Evolutionary conservation across 2,888 invertebrate genomes (phyloP).

Genomic region (Octonoba sinensis): DNA sequence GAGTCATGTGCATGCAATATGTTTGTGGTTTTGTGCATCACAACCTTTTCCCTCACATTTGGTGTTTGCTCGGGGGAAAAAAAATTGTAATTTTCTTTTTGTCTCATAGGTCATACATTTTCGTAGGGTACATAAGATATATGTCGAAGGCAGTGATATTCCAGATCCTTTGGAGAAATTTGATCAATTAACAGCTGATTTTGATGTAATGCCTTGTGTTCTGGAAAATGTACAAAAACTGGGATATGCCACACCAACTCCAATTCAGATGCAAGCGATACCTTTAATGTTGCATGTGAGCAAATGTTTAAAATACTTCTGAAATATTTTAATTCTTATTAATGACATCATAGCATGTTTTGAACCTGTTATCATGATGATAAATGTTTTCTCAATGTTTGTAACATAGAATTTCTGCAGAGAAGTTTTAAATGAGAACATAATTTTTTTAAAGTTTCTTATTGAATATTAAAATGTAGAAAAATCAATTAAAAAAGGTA

Average conservation of each 20-base stretch:
- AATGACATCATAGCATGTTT: background rate
- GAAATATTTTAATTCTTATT: background rate
- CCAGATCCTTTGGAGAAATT: constrained; percentile 78
- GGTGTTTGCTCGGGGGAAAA: background rate
- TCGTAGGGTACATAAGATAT: constrained; percentile 83
- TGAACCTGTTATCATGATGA: constrained; percentile 3
- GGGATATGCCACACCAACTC: constrained; percentile 84
- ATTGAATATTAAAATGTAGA: no score
- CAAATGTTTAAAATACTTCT: background rate
- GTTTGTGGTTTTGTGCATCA: background rate
- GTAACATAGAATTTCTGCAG: no score
- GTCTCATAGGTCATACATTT: constrained; percentile 76
- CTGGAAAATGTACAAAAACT: constrained; percentile 79
- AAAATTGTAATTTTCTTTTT: background rate
- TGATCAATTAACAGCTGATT: constrained; percentile 73
- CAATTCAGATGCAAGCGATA: constrained; percentile 93
- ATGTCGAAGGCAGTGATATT: constrained; percentile 83
- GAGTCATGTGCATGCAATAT: no score
- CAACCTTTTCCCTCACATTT: background rate
- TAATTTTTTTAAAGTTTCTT: no score
- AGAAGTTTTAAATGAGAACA: no score
- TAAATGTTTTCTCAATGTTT: no score
- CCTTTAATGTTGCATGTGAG: constrained; percentile 81
- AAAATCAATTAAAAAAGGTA: no score
- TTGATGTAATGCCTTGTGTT: constrained; percentile 76